Percentiles rank a stretch among this genome's conserved stretches.
phyloP scores from a whole-genome alignment of 2,888 invertebrate genomes.

The Synergus itoensis region DNA sequence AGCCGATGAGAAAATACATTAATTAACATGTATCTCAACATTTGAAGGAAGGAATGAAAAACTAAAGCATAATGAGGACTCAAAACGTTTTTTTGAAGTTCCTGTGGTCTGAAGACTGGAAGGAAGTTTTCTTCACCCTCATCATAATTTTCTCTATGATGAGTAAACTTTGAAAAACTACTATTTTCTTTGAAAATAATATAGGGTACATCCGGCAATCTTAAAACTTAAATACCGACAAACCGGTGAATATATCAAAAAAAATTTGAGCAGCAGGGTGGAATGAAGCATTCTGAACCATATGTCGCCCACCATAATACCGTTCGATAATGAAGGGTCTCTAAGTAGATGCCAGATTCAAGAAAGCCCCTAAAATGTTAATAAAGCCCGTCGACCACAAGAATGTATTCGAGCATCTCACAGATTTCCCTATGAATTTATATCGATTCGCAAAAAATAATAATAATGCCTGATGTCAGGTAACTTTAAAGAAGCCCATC shows the following conservation, averaged over 20 bases:
- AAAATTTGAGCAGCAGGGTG: conserved; percentile 49
- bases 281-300: conserved; percentile 51
- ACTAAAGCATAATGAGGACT: background rate
- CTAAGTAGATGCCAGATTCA: conserved; percentile 39
- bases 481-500: too few species aligned
- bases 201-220: background rate
- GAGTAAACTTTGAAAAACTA: background rate
- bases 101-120: background rate
- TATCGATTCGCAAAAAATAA: too few species aligned
- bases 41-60: background rate
- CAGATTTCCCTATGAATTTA: background rate
- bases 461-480: too few species aligned
- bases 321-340: conserved; percentile 37
- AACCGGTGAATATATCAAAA: conserved; percentile 1
- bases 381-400: background rate
- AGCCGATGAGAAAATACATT: background rate
- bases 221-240: background rate
- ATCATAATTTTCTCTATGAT: background rate
- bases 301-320: conserved; percentile 43
- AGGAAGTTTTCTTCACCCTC: background rate
- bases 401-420: background rate
- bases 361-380: background rate
- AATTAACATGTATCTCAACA: background rate
- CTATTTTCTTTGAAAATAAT: background rate
- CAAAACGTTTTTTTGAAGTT: background rate